Base-by-base conservation (phyloP, 2,113 vertebrate genomes). In the Scolopax mira region DNA sequence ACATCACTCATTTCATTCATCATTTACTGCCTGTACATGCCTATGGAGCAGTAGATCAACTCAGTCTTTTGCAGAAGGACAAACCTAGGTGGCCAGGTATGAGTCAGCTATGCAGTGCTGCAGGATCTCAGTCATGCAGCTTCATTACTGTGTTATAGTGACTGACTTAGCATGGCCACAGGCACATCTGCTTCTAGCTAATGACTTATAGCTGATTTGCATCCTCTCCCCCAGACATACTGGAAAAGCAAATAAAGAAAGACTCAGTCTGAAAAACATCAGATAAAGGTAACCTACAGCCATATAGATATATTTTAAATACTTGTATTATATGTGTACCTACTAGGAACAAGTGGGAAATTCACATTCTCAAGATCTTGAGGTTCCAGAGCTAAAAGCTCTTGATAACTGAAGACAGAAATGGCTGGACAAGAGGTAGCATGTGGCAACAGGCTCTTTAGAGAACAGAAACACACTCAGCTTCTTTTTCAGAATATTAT, bases 1-100 rank as follows among this genome's bases (percentile, higher is more conserved):
- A 39, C 55, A 79, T 73, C 22, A 58, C 44, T 82, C 60, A 73
- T 90, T 96, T 82, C 66, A 73, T 90, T 96, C 88, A 37, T 90
- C 91, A 83, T 91, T 92, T 93, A 73, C 58, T 65, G 58, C 54
- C 72, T 69, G 11, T 6, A 22, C 14, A 19, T 65, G 31, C n/a
- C 54, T 30, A 69, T 71, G 71, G 62, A 94, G 35, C 39, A 48
- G 39, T 75, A 86, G 62, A 77, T 92, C 72, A 83, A 19, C 58
- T 88, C 31, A 67, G 37, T 66, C 55, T 69, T 60, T 42, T 90
- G 39, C 35, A 82, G 82, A 69, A 82, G 39, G 35, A 42, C 37
- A 54, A 65, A 65, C 54, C 44, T 77, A 41, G 18, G 48, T 73
- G 71, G 54, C n/a, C 77, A 86, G n/a, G 17, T 61, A 52, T 41